Evolutionary conservation across 2,797 vertebrate species (phyloP).

Genomic region (Rhynchotus rufescens): DNA sequence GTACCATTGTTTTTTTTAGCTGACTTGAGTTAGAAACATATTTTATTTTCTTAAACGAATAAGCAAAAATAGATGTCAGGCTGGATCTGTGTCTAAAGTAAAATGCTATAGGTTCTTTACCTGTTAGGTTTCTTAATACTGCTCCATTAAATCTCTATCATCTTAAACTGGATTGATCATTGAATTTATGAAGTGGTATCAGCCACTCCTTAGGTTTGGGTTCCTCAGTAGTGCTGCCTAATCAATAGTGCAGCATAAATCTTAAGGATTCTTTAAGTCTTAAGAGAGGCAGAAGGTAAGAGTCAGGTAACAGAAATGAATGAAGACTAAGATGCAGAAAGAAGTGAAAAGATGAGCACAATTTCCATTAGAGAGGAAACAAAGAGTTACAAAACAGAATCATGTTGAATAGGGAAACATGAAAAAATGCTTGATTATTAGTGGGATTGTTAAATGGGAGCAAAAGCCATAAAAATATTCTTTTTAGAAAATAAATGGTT

Average conservation of each 20-base stretch:
- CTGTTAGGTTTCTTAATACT: background rate
- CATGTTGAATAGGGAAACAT: background rate
- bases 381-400: background rate
- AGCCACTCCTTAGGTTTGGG: background rate
- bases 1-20: constrained; percentile 16
- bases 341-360: background rate
- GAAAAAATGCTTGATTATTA: background rate
- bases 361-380: background rate
- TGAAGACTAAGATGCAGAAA: background rate
- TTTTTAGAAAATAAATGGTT: background rate
- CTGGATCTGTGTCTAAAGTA: background rate
- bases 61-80: background rate
- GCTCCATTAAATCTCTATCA: background rate
- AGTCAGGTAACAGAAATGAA: background rate
- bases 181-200: background rate
- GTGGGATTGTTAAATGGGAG: background rate
- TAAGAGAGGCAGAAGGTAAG: background rate
- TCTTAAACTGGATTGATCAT: background rate
- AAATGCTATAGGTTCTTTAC: background rate
- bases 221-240: background rate
- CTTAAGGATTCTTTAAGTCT: too few relatives aligned
- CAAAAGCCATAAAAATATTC: background rate
- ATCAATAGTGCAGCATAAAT: background rate
- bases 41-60: background rate
- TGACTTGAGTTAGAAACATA: background rate